Base-by-base conservation (phyloP, 2,797 vertebrate genomes). In the Sebastes diploproa region DNA sequence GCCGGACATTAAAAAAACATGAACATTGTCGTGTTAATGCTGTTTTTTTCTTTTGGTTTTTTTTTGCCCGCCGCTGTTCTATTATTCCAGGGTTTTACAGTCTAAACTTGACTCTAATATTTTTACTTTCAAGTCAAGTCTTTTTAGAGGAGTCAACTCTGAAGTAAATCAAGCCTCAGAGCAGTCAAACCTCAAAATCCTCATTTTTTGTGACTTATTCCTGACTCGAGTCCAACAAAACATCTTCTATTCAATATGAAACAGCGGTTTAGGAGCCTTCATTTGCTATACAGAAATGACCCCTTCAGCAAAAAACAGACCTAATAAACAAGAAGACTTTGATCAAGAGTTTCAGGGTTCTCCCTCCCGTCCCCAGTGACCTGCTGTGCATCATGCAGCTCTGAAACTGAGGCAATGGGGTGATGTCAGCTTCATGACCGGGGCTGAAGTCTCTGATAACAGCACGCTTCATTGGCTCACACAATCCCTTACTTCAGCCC, bases 341-440 rank as follows among this genome's bases (percentile, higher is more conserved):
- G 56, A 59, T 52, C 30, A 56, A 58, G 54, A 46, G 38, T 42
- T 42, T 42, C 38, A 56, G 71, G 61, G 65, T 67, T 79, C 46
- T 68, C 69, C 77, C 58, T 50, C 27, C 38, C 13, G 11, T 72
- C 81, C 77, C 29, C 63, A 14, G 14, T 82, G 86, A 85, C 72
- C 85, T 69, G 60, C 25, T 70, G 86, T 67, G 69, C 75, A 70
- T 86, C 77, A 60, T 38, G 23, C 83, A 62, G 75, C 75, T 84
- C 74, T 64, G 38, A 27, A 64, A 88, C 80, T 91, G 93, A 94
- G 86, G 86, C 91, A 92, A 94, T 91, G 78, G 72, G 68, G 67
- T 94, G 94, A 95, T 88, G 90, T 94, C 93, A 95, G 82, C 87
- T 83, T 76, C 87, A 88, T 77, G 88, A 91, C 72, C 14, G 36